Percentiles rank a stretch among this genome's conserved stretches.
phyloP scores from a whole-genome alignment of 1,140 invertebrate species.

The Rhyzopertha dominica region DNA sequence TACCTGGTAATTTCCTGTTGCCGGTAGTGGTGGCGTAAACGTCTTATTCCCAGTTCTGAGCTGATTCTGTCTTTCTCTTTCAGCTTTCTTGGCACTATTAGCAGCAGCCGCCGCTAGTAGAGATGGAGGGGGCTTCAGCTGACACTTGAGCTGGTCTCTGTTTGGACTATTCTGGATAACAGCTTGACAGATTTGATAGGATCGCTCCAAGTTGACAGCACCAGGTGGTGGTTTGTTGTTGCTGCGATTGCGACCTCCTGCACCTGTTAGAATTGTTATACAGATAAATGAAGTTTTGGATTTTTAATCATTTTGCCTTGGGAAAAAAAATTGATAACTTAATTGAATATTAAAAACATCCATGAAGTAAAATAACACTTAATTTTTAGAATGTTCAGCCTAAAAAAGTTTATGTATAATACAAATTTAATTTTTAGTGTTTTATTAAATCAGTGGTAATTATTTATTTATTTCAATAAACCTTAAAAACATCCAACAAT shows the following conservation, averaged over 20 bases:
- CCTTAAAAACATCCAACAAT: too few species aligned
- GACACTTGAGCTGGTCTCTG: slow-evolving; percentile 77
- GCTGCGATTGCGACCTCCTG: slow-evolving; percentile 47
- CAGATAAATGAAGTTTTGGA: too few species aligned
- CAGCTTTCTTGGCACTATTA: slow-evolving; percentile 36
- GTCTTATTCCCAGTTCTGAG: slow-evolving; percentile 32
- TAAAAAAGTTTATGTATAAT: too few species aligned
- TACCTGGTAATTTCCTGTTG: slow-evolving; percentile 35
- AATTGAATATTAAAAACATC: too few species aligned
- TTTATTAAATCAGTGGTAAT: too few species aligned
- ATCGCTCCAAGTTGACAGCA: slow-evolving; percentile 85
- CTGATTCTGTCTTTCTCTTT: slow-evolving; percentile 31
- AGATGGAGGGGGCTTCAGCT: slow-evolving; percentile 76
- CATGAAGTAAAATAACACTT: too few species aligned
- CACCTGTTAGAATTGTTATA: too few species aligned
- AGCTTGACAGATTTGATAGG: slow-evolving; percentile 93
- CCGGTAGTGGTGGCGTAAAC: slow-evolving; percentile 44
- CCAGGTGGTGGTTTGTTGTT: slow-evolving; percentile 73
- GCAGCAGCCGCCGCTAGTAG: slow-evolving; percentile 52
- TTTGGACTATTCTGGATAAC: slow-evolving; percentile 91
- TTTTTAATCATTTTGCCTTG: too few species aligned
- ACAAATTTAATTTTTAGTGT: too few species aligned
- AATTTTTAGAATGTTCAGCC: too few species aligned
- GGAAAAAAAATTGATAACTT: too few species aligned
- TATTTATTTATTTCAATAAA: too few species aligned